Base-by-base conservation (phyloP, 1,140 invertebrate species). In the Magallana angulata region DNA sequence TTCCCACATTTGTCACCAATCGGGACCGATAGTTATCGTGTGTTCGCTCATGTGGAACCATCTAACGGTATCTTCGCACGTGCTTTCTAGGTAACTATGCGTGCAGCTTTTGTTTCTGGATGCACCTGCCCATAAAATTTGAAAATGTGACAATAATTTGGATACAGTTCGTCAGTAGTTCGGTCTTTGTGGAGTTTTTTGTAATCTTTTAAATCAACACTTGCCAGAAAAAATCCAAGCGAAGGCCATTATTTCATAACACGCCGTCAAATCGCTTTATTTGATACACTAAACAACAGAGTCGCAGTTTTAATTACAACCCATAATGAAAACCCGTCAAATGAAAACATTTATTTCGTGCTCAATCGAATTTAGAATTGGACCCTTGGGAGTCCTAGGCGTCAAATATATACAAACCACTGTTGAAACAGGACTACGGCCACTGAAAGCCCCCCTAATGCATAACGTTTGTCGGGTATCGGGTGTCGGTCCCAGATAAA, bases 81-180 rank as follows among this genome's bases (percentile, higher is more conserved):
- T 85, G 84, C 62, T 56, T 18, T n/a, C 64, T 57, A 76, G 84
- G 62, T 57, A 56, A 76, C 68, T 30, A 56, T 56, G 84, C 84
- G 84, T 85, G 84, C 64, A 57, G 48, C 62, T 59, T 56, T 71
- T 85, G 84, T 85, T 71, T 64, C 84, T 85, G 84, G 9, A 30
- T 76, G 68, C 84, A 85, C 84, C 84, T 85, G 84, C 84, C 84
- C 68, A 85, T 85, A 85, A 85, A 85, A 85, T 68, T 68, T 48
- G 48, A 58, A 71, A 71, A 71, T 62, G 62, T 71, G 84, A 85
- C 84, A 57, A 85, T 85, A 71, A 82, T 57, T 57, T 57, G 14
- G 81, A 82, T 58, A 82, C 81, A 57, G 8, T 82, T 56, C 18
- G 81, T 76, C 62, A 30, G 68, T 85, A 58, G 57, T 57, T 57